Base-by-base conservation (phyloP, 1,140 invertebrate genomes). In the Coboldia fuscipes region DNA sequence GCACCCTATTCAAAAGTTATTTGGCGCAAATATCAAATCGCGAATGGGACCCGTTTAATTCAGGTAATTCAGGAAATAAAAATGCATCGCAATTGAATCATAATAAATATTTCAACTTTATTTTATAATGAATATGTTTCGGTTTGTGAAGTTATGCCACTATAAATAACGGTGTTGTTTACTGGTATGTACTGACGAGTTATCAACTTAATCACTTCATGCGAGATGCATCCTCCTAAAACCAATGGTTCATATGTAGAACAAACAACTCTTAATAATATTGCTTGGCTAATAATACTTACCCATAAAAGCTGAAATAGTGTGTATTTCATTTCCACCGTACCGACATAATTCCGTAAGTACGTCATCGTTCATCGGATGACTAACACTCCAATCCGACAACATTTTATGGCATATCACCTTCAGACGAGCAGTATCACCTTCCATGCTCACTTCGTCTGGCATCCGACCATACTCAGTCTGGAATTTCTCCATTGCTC, bases 131-230 rank as follows among this genome's bases (percentile, higher is more conserved):
- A n/a, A n/a, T n/a, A n/a, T n/a, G 80, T 82, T 34, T 69, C 69
- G 28, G 84, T 82, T 39, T 75, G 84, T 33, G 81, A 84, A 35
- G 74, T 81, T 43, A 92, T 83, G 34, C 80, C 88, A 66, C 97
- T 92, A 57, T 93, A 94, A 42, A 97, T 77, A 56, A 92, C 85
- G 1, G 84, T 89, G 58, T 97, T 96, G 56, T 96, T 75, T 24
- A 98, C 66, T 9, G 93, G 92, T 48, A 90, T 81, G 56, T 94
- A 98, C 60, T 98, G 94, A 45, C 73, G 71, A 2, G 94, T 98
- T 29, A 97, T 70, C n/a, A 99, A 62, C 64, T 99, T 99, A 36
- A 99, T 96, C 3, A 75, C 72, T 63, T 98, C 94, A 45, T 98
- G 94, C 10, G 92, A 89, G 24, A 77, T 79, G 50, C 85, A 79